Base-by-base conservation (phyloP, 2,113 vertebrate species). In the Bubo scandiacus region DNA sequence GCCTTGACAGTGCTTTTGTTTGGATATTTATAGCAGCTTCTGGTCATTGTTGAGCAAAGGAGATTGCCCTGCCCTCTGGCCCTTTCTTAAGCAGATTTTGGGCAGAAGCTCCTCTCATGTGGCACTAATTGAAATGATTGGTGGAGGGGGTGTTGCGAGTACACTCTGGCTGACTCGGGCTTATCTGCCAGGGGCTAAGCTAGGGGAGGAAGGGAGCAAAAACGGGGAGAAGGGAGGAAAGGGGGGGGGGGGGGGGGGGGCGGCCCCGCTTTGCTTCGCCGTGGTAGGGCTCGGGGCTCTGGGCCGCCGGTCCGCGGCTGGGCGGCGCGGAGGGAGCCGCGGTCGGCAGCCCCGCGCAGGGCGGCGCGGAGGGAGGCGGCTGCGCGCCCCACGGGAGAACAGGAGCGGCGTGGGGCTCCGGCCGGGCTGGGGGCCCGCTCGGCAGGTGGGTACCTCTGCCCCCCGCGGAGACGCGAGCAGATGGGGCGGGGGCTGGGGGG, bases 61-160 rank as follows among this genome's bases (percentile, higher is more conserved):
- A 92, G 93, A 97, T 96, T 97, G 97, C 96, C 95, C 95, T 98
- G 97, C 97, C 97, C 97, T 98, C 96, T 96, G 96, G 97, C 96
- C 97, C 94, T 96, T 97, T 92, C 97, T 96, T 97, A 97, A 98
- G 95, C 96, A 97, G 97, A 97, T 98, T 98, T 98, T 97, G 96
- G 97, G 97, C 96, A 97, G 96, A 96, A 98, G 95, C 97, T 97
- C 95, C 86, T 97, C 98, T 98, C 97, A 96, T 96, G 97, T 98
- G 96, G 97, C 97, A 97, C 96, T 98, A 98, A 98, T 97, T 98
- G 98, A 96, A 97, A 95, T 91, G 97, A 97, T 96, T 98, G 97
- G 96, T 71, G 96, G 95, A 95, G 92, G 93, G 93, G 93, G 92
- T 92, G 97, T 93, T 81, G 97, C n/a, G 94, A 97, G 94, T 73